phyloP scores from a whole-genome alignment of 2,888 invertebrate genomes.

The Cerastis leucographa region DNA sequence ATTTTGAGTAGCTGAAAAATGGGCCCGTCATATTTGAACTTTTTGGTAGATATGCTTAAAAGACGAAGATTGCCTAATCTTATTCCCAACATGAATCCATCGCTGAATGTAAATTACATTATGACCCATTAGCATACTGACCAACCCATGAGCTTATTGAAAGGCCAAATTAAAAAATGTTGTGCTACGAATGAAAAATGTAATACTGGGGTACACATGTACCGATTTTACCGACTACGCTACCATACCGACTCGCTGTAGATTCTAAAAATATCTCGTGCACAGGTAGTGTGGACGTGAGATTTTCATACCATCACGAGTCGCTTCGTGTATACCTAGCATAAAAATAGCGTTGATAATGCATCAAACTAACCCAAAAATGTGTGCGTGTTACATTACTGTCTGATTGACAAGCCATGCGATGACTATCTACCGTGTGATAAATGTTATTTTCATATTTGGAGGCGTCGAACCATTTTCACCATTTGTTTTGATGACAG shows the following conservation, averaged over 20 bases:
- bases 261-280: neutral
- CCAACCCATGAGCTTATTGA: neutral
- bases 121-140: neutral
- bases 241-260: neutral
- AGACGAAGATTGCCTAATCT: neutral
- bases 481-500: neutral
- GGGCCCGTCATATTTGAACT: neutral
- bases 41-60: neutral
- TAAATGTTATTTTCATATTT: slow-evolving; percentile 11
- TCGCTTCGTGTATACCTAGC: neutral
- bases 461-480: neutral
- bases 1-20: neutral
- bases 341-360: neutral
- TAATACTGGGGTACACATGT: neutral
- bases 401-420: slow-evolving; percentile 36
- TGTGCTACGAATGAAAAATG: neutral
- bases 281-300: neutral
- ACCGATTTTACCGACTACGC: neutral
- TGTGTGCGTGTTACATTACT: neutral
- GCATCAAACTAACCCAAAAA: neutral
- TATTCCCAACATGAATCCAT: neutral
- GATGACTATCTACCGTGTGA: slow-evolving; percentile 30
- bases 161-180: neutral
- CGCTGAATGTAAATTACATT: neutral
- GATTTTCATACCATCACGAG: neutral